Evolutionary conservation across 2,797 vertebrate species (phyloP), one percentile per base, ranked within the genome.

Genomic region (Octomys mimax): DNA sequence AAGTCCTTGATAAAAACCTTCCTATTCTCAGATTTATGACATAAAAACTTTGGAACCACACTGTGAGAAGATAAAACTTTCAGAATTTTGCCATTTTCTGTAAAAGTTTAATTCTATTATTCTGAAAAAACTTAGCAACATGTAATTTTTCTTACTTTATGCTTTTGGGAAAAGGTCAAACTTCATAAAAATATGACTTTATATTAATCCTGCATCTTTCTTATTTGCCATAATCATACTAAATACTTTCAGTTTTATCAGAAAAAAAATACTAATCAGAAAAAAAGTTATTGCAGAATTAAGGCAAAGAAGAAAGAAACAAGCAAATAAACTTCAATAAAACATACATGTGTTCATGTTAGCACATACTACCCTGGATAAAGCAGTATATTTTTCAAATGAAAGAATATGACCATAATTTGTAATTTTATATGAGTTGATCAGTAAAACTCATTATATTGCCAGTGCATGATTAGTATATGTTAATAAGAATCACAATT

Each of bases 61-160:
- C 5, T 71, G 9, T 75, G 19, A 66, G n/a, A 88, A 85, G 16
- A 39, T 87, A 64, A 83, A 95, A 90, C 82, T 68, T 71, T 92
- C 68, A 70, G 12, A 79, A 21, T 54, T 95, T 87, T 94, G 21
- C 42, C 8, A 70, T 79, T 10, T 75, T 93, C 39, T 19, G 64
- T 28, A 61, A 91, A 79, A 88, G 64, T 79, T 92, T 93, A 96
- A 95, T 31, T 84, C 14, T 81, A 91, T 88, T 80, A 90, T 94
- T 95, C 87, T 96, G 70, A 92, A 62, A 94, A 96, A 88, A 85
- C 28, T 70, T 93, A 93, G 73, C 66, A 95, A 90, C 93, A 91
- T 95, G 91, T 36, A 10, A 91, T 52, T 90, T 81, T 96, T 73
- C 71, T 96, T 95, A 95, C 24, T 91, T 91, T 11, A 33, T 77